Evolutionary conservation across 2,113 vertebrate genomes (phyloP), one percentile per base, ranked within the genome.

Genomic region (Elephantulus edwardii): DNA sequence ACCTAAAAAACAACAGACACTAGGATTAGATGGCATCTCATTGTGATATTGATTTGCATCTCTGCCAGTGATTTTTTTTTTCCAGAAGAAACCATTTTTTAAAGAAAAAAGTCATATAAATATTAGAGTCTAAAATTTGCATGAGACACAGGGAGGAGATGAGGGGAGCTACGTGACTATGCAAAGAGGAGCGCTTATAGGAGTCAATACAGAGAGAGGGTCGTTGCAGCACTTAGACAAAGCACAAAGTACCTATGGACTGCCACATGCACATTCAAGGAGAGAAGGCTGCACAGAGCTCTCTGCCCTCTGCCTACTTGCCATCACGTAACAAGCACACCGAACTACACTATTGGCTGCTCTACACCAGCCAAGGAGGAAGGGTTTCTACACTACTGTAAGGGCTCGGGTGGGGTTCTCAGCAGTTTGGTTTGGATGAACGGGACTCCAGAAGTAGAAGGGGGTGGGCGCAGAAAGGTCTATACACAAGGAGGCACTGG

Each of bases 91-190:
- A 98, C 92, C 83, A 76, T 98, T 99, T 99, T 99, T 98, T 99
- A 97, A 99, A 98, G 97, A 98, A 99, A 98, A 99, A 98, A 98
- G 99, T 98, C 98, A 99, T 99, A 99, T 99, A 99, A 99, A 99
- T 99, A 99, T 99, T 99, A 99, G 99, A 99, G 99, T 99, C 99
- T 98, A 99, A 99, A 99, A 99, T 98, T 98, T 98, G 98, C 97
- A 97, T 98, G 98, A 98, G 98, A 99, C 98, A 99, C 98, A 97
- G 97, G 86, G 97, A 98, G 70, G 83, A 74, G 64, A n/a, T 22
- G 86, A 76, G 86, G 83, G 85, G 79, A 88, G 86, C 98, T 98
- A 99, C 98, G 98, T 97, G 97, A 98, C 98, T 98, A 98, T 98
- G 98, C 98, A 96, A 98, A 98, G 98, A 98, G 98, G 98, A 98